Percentiles rank a stretch among this genome's conserved stretches.
phyloP scores from a whole-genome alignment of 2,797 vertebrate genomes.

The Acropternis orthonyx region DNA sequence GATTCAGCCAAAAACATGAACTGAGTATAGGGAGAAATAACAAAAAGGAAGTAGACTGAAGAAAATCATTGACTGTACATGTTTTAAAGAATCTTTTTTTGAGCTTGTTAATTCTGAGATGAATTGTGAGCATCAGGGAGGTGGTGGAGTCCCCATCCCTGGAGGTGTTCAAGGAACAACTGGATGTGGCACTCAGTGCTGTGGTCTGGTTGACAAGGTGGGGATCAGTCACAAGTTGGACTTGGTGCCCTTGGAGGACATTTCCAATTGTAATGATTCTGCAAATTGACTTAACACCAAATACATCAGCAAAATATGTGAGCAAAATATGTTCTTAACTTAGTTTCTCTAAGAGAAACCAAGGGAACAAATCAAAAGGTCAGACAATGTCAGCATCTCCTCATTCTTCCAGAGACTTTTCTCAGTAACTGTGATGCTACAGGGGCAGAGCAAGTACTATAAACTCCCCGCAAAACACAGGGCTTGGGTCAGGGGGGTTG shows the following conservation, averaged over 20 bases:
- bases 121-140: neutral
- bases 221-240: accelerated
- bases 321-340: neutral
- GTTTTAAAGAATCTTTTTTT: too few species aligned
- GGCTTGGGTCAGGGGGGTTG: accelerated
- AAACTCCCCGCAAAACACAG: neutral
- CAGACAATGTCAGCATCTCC: neutral
- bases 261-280: neutral
- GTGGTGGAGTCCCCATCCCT: neutral
- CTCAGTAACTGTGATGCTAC: neutral
- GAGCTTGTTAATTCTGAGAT: too few species aligned
- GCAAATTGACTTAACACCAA: neutral
- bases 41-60: too few species aligned
- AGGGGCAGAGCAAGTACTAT: neutral
- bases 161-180: neutral
- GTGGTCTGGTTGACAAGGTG: neutral
- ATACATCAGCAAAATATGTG: too few species aligned
- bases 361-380: neutral
- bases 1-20: too few species aligned
- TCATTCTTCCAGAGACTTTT: neutral
- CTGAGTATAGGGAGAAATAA: too few species aligned
- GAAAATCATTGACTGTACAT: too few species aligned
- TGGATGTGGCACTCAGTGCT: neutral
- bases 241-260: accelerated
- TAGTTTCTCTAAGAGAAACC: neutral